phyloP scores from a whole-genome alignment of 2,113 vertebrate species.

The Dunckerocampus dactyliophorus region DNA sequence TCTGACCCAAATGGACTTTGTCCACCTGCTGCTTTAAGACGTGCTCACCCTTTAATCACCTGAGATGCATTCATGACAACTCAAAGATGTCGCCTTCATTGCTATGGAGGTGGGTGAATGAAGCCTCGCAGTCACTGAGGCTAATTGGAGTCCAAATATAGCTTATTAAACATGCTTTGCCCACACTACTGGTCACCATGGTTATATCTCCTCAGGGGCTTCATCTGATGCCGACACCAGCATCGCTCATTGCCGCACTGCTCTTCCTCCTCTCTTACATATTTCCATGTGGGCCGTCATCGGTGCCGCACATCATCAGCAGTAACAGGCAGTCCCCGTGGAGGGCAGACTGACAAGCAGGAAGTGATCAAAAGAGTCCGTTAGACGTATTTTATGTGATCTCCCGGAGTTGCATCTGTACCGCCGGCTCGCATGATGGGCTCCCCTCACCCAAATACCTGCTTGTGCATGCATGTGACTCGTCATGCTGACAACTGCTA shows the following conservation, averaged over 20 bases:
- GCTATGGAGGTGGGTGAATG: slow-evolving; percentile 23
- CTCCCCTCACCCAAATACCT: slow-evolving; percentile 19
- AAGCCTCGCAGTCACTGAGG: slow-evolving; percentile 37
- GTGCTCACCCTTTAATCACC: slow-evolving; percentile 32
- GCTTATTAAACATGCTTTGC: slow-evolving; percentile 57
- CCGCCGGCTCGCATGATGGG: slow-evolving; percentile 37
- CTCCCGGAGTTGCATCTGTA: slow-evolving; percentile 61
- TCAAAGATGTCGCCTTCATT: not conserved
- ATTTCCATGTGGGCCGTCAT: slow-evolving; percentile 49
- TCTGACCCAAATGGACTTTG: not conserved
- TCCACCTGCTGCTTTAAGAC: slow-evolving; percentile 4
- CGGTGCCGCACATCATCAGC: slow-evolving; percentile 57
- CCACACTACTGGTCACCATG: slow-evolving; percentile 52
- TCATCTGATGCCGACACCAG: slow-evolving; percentile 45
- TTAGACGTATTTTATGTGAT: slow-evolving; percentile 69
- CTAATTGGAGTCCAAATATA: slow-evolving; percentile 66
- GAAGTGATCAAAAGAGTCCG: slow-evolving; percentile 71
- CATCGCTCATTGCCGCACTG: slow-evolving; percentile 30
- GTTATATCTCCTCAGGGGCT: slow-evolving; percentile 53
- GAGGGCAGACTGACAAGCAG: slow-evolving; percentile 70
- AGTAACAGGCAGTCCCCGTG: slow-evolving; percentile 64
- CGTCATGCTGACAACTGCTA: slow-evolving; percentile 50
- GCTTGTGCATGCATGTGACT: slow-evolving; percentile 14
- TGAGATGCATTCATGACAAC: not conserved
- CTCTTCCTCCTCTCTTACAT: slow-evolving; percentile 6